Evolutionary conservation across 2,113 vertebrate species (phyloP).

Genomic region (Oreotrochilus melanogaster): DNA sequence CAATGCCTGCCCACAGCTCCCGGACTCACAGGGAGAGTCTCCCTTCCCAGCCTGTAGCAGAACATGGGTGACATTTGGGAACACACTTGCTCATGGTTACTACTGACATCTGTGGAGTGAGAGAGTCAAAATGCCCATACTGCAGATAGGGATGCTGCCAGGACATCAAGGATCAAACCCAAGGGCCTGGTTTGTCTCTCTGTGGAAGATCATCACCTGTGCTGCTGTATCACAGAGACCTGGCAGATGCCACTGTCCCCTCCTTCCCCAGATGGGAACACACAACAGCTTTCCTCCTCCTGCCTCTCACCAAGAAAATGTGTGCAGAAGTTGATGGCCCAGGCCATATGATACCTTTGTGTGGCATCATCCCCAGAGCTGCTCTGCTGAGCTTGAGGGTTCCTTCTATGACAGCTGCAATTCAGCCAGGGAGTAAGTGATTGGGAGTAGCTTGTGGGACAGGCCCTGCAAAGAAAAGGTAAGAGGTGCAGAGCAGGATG

Average conservation of each 20-base stretch:
- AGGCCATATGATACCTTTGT: not conserved
- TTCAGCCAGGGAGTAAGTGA: not conserved
- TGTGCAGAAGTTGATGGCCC: not conserved
- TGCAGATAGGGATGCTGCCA: not conserved
- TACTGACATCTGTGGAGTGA: not conserved
- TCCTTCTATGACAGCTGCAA: not conserved
- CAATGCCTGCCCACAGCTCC: not conserved
- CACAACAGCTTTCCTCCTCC: not conserved
- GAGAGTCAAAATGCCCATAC: not conserved
- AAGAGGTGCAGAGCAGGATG: not conserved
- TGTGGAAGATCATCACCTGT: not conserved
- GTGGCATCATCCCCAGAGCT: not conserved
- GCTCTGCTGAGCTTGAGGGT: not conserved
- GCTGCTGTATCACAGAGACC: not conserved
- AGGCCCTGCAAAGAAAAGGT: not conserved
- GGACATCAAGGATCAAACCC: not conserved
- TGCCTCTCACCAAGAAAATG: not conserved
- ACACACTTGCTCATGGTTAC: not conserved
- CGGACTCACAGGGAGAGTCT: accelerated
- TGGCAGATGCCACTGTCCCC: not conserved
- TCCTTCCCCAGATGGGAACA: not conserved
- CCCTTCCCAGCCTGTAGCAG: not conserved
- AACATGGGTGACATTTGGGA: not conserved
- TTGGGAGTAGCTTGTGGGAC: not conserved
- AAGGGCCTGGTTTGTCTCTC: not conserved